These are phyloP conservation scores for Sebastes matsubarae DNA, from an alignment of 2,797 vertebrate genomes.

Conservation along the genomic window DNA sequence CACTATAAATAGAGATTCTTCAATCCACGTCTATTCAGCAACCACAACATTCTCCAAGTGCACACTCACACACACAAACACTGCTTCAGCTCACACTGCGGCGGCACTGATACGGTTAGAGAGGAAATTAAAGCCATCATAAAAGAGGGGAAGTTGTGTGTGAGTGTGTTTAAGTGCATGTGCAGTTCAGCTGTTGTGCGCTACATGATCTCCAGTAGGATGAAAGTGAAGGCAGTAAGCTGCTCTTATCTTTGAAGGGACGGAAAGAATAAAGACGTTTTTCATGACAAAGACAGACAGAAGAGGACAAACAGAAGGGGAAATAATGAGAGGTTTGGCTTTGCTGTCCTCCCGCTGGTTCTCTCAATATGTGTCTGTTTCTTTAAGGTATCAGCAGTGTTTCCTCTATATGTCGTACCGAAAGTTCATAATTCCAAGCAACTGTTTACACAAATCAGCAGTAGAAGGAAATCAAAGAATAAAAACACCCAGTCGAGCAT, in stretches of 20 bases:
- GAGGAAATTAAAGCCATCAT: constrained; percentile 32
- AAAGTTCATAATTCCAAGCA: background rate
- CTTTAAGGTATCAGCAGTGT: background rate
- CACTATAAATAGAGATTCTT: constrained; percentile 40
- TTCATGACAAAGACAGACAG: constrained; percentile 18
- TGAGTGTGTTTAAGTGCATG: background rate
- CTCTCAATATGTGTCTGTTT: background rate
- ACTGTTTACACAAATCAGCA: background rate
- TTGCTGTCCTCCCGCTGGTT: background rate
- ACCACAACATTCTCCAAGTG: constrained; percentile 15
- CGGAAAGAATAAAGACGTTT: background rate
- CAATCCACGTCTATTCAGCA: constrained; percentile 12
- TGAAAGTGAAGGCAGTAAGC: constrained; percentile 22
- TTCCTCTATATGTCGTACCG: background rate
- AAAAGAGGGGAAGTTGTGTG: background rate
- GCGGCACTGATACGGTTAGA: background rate
- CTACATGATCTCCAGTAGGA: background rate
- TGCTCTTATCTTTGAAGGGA: constrained; percentile 9
- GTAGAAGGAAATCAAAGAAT: background rate
- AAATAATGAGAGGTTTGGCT: background rate
- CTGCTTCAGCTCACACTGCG: background rate
- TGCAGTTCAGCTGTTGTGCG: constrained; percentile 39
- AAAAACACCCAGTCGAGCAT: background rate
- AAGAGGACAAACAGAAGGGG: background rate
- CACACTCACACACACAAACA: constrained; percentile 9